These are phyloP conservation scores for Wasmannia auropunctata DNA, from an alignment of 1,140 invertebrate genomes.

Conservation along the genomic window DNA sequence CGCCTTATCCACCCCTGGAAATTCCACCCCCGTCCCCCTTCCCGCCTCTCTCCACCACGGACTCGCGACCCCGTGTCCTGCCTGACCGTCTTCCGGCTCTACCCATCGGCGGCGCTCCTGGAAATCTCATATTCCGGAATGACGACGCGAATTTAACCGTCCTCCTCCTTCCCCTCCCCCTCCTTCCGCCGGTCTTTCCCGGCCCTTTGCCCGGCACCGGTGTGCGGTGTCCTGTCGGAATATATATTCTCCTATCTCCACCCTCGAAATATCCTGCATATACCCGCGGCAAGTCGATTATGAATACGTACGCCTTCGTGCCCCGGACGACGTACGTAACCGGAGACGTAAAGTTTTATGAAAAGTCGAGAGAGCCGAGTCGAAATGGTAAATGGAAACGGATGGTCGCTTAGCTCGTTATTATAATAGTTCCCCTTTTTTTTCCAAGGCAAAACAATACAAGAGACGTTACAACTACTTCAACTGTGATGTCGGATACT, in stretches of 20 bases:
- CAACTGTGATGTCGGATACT: background rate
- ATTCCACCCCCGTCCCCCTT: slow-evolving; percentile 58
- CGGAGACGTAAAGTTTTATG: slow-evolving; percentile 56
- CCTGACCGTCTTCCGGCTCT: slow-evolving; percentile 38
- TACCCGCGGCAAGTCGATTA: slow-evolving; percentile 59
- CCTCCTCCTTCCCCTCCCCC: slow-evolving; percentile 63
- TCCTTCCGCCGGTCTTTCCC: too few species aligned
- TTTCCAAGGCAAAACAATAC: background rate
- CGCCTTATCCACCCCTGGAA: slow-evolving; percentile 70
- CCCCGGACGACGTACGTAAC: slow-evolving; percentile 33
- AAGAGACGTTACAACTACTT: background rate
- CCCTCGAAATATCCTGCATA: slow-evolving; percentile 42
- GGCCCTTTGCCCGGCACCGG: background rate
- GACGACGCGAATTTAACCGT: slow-evolving; percentile 82
- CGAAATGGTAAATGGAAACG: slow-evolving; percentile 28
- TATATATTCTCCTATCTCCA: slow-evolving; percentile 67
- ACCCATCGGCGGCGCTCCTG: slow-evolving; percentile 41
- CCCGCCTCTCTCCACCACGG: slow-evolving; percentile 51
- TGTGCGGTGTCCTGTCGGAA: slow-evolving; percentile 55
- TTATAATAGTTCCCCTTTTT: background rate
- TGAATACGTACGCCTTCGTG: slow-evolving; percentile 61
- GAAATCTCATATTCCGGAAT: slow-evolving; percentile 84
- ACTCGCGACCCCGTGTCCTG: slow-evolving; percentile 49
- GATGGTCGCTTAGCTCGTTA: background rate
- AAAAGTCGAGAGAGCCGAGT: slow-evolving; percentile 24